Percentiles rank a stretch among this genome's conserved stretches.
Evolutionary conservation across 2,888 invertebrate species (phyloP).

Genomic region (Lasioglossum leucozonium): DNA sequence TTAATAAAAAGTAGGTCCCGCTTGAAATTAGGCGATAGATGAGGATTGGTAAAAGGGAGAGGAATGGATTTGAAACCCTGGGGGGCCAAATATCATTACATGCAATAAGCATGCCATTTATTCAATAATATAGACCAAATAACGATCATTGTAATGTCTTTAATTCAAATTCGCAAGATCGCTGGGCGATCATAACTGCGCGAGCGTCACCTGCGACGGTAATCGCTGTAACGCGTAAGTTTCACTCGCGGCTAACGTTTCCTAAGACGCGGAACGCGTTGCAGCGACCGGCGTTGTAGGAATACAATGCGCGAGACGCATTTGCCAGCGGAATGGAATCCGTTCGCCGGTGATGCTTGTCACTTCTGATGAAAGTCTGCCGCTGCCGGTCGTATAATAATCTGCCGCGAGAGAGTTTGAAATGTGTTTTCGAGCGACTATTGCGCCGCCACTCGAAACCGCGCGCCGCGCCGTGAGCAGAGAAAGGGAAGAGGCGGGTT

Average conservation of each 20-base stretch:
- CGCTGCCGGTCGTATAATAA: conserved; percentile 12
- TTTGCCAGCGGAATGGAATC: not conserved
- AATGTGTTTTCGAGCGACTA: conserved; percentile 37
- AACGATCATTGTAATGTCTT: not conserved
- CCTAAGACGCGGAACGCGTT: not conserved
- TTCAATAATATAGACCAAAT: not conserved
- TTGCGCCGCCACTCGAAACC: conserved; percentile 24
- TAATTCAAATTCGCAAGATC: not conserved
- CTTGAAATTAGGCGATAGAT: no score
- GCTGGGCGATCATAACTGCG: no score
- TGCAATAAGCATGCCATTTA: no score
- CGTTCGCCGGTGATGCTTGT: conserved; percentile 23
- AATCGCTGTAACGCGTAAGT: not conserved
- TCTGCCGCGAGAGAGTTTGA: conserved; percentile 25
- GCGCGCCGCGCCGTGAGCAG: no score
- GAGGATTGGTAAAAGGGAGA: no score
- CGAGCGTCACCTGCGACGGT: not conserved
- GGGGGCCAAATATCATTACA: no score
- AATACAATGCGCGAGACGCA: conserved; percentile 5
- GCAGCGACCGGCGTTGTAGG: not conserved
- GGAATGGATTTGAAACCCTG: no score
- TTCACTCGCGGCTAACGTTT: not conserved
- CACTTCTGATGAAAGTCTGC: conserved; percentile 33
- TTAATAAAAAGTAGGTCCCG: no score
- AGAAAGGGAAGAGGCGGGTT: conserved; percentile 57